Conservation (phyloP, 2,888 invertebrate species). For the Diadegma fenestrale region DNA sequence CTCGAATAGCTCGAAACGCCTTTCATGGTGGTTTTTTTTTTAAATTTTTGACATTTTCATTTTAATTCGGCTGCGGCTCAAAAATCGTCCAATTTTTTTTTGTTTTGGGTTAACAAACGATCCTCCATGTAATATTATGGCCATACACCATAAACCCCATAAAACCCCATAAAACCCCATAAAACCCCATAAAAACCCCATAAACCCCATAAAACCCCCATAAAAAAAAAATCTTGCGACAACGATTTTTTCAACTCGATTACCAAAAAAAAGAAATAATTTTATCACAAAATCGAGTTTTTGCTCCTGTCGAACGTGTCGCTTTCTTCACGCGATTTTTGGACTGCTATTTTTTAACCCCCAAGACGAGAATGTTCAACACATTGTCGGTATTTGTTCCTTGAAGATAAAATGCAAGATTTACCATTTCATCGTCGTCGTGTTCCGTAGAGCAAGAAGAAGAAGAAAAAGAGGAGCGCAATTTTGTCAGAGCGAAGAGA, state of each 20-base stretch:
- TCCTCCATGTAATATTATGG: no score
- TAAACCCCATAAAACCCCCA: no score
- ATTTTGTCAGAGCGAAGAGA: constrained; percentile 57
- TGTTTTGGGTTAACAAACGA: no score
- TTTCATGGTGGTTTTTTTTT: constrained; percentile 24
- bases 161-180: no score
- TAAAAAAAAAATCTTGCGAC: no score
- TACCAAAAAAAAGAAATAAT: constrained; percentile 33
- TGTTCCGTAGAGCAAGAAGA: constrained; percentile 3
- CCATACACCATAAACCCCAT: no score
- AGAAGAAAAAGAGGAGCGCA: constrained; percentile 31
- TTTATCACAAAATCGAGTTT: constrained; percentile 13
- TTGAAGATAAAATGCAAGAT: constrained; percentile 13
- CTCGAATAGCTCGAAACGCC: constrained; percentile 50
- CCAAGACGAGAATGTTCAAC: background rate
- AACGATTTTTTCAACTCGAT: no score
- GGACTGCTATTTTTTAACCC: background rate
- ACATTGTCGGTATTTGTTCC: background rate
- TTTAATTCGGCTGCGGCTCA: no score
- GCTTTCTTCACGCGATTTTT: no score
- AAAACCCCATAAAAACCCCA: no score
- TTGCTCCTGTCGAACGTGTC: no score
- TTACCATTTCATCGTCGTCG: constrained; percentile 12
- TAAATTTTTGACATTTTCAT: constrained; percentile 27
- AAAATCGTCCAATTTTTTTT: no score